These are phyloP conservation scores for Crotalus tigris DNA, from an alignment of 2,113 vertebrate species.

Conservation along the genomic window DNA sequence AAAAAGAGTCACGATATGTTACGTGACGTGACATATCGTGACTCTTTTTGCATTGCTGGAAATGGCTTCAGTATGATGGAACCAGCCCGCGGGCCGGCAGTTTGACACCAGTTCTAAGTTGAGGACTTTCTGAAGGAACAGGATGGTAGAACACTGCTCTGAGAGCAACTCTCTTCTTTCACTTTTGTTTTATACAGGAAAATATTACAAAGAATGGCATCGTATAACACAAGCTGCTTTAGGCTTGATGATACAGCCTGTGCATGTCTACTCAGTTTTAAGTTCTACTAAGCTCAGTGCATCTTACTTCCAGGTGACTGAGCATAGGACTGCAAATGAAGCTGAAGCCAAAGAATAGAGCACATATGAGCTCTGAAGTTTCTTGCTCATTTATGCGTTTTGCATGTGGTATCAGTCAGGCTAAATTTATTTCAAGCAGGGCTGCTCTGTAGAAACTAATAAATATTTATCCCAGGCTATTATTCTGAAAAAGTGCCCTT, in stretches of 20 bases:
- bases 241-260: background rate
- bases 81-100: no score
- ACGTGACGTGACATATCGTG: no score
- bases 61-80: no score
- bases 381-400: background rate
- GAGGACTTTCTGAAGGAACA: background rate
- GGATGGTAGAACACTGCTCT: background rate
- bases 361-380: background rate
- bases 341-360: background rate
- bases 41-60: no score
- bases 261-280: background rate
- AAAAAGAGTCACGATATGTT: no score
- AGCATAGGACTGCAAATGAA: background rate
- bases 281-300: background rate
- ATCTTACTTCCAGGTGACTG: background rate
- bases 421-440: background rate
- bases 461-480: constrained; percentile 15
- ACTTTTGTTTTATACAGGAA: background rate
- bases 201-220: background rate
- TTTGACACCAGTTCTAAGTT: no score
- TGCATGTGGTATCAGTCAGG: background rate
- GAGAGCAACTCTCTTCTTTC: background rate
- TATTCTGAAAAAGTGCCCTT: background rate
- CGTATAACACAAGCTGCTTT: background rate
- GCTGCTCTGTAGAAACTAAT: constrained; percentile 18